Base-by-base conservation (phyloP, 2,888 invertebrate species). In the Polymixis flavicincta region DNA sequence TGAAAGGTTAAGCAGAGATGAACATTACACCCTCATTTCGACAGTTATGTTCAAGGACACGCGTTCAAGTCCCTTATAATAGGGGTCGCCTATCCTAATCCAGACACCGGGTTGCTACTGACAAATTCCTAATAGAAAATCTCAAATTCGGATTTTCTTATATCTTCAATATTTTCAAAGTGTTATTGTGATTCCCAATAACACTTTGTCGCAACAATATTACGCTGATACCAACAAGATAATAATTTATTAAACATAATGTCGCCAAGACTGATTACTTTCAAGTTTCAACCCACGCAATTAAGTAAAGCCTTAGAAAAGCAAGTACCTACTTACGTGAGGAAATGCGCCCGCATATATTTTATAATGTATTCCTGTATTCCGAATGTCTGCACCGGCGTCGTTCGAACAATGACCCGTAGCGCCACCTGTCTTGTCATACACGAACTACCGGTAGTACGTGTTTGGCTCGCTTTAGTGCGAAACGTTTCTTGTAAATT, bases 361-460 rank as follows among this genome's bases (percentile, higher is more conserved):
- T 81, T 65, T 76, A 74, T 86, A 82, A 88, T 82, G 77, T 76
- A 86, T 84, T 84, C 85, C 19, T 82, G 77, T 76, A 86, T 84
- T 84, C 85, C 19, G 48, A 78, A 73, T 71, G 61, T 48, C 42
- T 66, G 70, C 75, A 55, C 28, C 19, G 66, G 66, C 66, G 60
- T 65, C 42, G 75, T 55, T 69, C 66, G 85, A 88, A 85, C 85
- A 81, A 81, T 84, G 82, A 88, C 88, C 88, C 71, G 67, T 81
- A 72, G 85, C 84, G 81, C 85, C 85, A 86, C 87, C 85, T 86
- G 88, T 84, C 87, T 22, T 52, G 72, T 57, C 37, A 55, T 13
- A 73, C 72, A 64, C 17, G 72, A 85, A 83, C 86, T 86, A 83
- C 84, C 70, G 79, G 79, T 65, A 64, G 63, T 57, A 83, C 57